Base-by-base conservation (phyloP, 2,113 vertebrate genomes). In the Paradoxurus hermaphroditus region DNA sequence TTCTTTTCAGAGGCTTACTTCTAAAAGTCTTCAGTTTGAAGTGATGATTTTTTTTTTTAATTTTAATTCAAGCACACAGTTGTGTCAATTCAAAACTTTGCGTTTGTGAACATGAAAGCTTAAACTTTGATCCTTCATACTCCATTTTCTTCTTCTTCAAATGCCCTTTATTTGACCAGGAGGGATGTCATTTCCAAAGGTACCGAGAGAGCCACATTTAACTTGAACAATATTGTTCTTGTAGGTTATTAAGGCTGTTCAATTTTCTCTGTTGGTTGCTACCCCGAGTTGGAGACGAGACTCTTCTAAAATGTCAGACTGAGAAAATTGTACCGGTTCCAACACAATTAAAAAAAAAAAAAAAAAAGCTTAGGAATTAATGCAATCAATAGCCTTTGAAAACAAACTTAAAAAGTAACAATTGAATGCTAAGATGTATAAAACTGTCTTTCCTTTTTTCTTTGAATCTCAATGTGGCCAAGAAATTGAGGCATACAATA, bases 291-390 rank as follows among this genome's bases (percentile, higher is more conserved):
- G 79, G 90, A 94, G 53, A 78, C n/a, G 90, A 94, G 53, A 78
- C 51, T 89, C 86, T 95, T 97, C 91, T 96, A n/a, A 97, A 97
- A 96, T 94, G 79, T 95, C 98, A 92, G 89, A 51, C 83, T 83
- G 72, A 91, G 90, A 84, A 95, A 96, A 97, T 2, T 83, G 62
- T 49, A 84, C 83, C 13, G 44, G 53, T 81, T 92, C 90, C 34
- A 90, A 34, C 25, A 92, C n/a, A 93, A 77, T 77, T 77, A 46
- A 77, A 75, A 75, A 39, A 65, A 44, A 84, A 49, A 49, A 53
- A 41, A 41, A 51, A 56, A 59, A 79, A 90, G 53, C 67, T 95
- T 96, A 93, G 67, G 56, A 96, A 97, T 95, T 95, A 94, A 90
- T 90, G 15, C 25, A 86, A 87, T 94, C 86, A 92, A 49, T 96